Evolutionary conservation across 2,888 invertebrate species (phyloP), one percentile per base, ranked within the genome.

Genomic region (Lysandra coridon): DNA sequence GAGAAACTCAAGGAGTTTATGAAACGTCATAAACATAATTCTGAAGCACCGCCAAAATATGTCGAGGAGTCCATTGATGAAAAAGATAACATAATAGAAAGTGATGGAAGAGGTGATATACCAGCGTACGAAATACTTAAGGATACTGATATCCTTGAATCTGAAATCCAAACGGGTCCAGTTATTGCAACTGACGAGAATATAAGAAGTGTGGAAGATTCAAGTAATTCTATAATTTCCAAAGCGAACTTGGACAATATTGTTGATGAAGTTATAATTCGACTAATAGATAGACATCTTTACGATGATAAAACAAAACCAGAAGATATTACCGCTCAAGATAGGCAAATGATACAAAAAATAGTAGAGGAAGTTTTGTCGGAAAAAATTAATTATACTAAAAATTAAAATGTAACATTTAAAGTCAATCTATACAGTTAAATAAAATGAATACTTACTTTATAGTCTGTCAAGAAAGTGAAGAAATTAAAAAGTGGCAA

Each of bases 281-380:
- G 93, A 83, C 87, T 94, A 75, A 89, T 94, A 84, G 93, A 94
- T 85, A 92, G 95, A 84, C 95, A 95, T 88, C 91, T 95, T 84
- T 95, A 94, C 82, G 95, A 95, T 80, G 94, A 92, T 80, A 95
- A 95, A 85, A 91, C 93, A 3, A 95, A 94, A 86, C 92, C 91
- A 37, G 94, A 95, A 85, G 93, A 94, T 83, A 90, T 93, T 30
- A 92, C 88, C 84, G 84, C 88, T 62, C 93, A 94, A 87, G 93
- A 95, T 80, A 90, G 94, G 83, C 87, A 87, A 81, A 87, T 92
- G 79, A 94, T 93, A 81, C 92, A 94, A 85, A 93, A 90, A 84
- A 95, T 95, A 77, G 95, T 95, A 3, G 94, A 95, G 84, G 94
- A 95, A 85, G 89, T 95, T 79, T 86, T 95, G 78, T 84, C 88